phyloP scores from a whole-genome alignment of 2,113 vertebrate genomes.

The Telmatochromis sp. region DNA sequence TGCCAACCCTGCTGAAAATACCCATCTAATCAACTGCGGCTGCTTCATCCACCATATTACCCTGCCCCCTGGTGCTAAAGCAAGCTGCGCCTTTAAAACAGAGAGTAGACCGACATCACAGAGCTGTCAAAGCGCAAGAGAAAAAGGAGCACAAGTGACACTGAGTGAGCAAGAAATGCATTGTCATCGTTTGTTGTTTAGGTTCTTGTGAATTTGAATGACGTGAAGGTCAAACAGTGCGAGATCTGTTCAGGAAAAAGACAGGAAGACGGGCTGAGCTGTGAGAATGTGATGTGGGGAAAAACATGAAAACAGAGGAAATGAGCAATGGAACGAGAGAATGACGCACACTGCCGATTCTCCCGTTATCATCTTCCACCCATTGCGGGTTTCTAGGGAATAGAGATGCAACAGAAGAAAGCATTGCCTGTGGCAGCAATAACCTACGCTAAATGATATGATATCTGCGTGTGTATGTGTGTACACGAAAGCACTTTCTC shows the following conservation, averaged over 20 bases:
- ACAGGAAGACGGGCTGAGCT: conserved; percentile 16
- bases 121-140: not conserved
- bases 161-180: not conserved
- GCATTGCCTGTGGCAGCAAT: conserved; percentile 15
- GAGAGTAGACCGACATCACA: not conserved
- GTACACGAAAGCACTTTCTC: not conserved
- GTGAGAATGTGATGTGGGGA: not conserved
- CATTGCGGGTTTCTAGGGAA: conserved; percentile 10
- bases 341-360: not conserved
- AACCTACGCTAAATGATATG: not conserved
- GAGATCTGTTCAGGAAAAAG: conserved; percentile 1
- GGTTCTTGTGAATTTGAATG: not conserved
- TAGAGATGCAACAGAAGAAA: conserved; percentile 2
- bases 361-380: not conserved
- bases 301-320: conserved; percentile 27
- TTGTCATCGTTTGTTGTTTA: not conserved
- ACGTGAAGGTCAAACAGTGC: not conserved
- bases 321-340: conserved; percentile 33
- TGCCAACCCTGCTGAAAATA: not conserved
- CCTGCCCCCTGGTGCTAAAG: not conserved
- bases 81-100: not conserved
- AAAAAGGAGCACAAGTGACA: not conserved
- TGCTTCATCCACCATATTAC: not conserved
- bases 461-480: not conserved
- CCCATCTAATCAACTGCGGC: conserved; percentile 13